phyloP scores from a whole-genome alignment of 1,140 invertebrate genomes.

The Portunus trituberculatus region DNA sequence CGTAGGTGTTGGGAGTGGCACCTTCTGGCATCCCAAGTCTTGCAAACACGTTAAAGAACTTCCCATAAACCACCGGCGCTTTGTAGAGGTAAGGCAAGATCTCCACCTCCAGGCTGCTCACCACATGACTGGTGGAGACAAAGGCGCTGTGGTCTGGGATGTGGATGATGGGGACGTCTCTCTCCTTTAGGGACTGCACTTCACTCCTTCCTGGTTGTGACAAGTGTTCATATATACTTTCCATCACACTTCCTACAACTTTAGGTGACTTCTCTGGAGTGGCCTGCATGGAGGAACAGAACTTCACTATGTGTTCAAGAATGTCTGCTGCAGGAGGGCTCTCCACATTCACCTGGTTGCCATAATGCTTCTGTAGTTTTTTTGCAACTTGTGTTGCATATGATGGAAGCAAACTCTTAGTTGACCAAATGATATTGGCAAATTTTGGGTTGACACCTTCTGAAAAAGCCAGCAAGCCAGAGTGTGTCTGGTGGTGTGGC shows the following conservation, averaged over 20 bases:
- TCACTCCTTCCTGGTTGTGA: not conserved
- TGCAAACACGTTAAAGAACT: slow-evolving; percentile 16
- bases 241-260: slow-evolving; percentile 34
- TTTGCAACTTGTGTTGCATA: not conserved
- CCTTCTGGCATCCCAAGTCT: not conserved
- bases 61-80: slow-evolving; percentile 29
- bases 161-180: slow-evolving; percentile 30
- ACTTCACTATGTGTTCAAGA: slow-evolving; percentile 18
- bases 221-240: slow-evolving; percentile 52
- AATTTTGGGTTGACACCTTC: not conserved
- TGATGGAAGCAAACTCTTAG: slow-evolving; percentile 18
- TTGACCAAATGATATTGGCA: slow-evolving; percentile 41
- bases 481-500: slow-evolving; percentile 34
- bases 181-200: not conserved
- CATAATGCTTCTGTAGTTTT: not conserved
- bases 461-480: slow-evolving; percentile 45
- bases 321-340: not conserved
- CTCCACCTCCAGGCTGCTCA: slow-evolving; percentile 24
- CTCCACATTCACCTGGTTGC: not conserved
- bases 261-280: not conserved
- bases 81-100: slow-evolving; percentile 42
- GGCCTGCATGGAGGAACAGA: not conserved
- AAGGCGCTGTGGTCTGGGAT: not conserved
- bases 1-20: slow-evolving; percentile 30
- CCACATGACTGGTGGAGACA: not conserved